A percentile compares a stretch with the other conserved stretches of the same genome.
Conservation (phyloP, 2,888 invertebrate genomes). For the Adela reaumurella region DNA sequence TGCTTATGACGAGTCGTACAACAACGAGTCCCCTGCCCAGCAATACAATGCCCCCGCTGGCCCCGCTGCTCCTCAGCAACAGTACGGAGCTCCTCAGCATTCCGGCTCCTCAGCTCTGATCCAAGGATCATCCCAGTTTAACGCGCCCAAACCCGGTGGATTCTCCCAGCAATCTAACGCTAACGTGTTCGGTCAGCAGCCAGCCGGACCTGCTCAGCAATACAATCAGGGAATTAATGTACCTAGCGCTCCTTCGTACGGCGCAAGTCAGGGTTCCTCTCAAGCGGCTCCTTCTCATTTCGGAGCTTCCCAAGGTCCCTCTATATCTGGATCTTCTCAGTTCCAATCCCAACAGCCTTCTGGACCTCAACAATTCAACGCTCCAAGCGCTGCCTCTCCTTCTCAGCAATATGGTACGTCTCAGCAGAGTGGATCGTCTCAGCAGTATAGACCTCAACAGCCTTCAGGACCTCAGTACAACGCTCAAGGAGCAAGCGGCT, state of each 20-base stretch:
- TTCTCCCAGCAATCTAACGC: not conserved
- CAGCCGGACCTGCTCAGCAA: conserved; percentile 17
- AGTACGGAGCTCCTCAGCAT: not conserved
- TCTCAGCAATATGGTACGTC: not conserved
- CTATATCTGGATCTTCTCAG: conserved; percentile 12
- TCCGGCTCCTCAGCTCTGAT: too few species aligned
- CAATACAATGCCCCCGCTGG: conserved; percentile 4
- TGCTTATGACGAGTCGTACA: conserved; percentile 35
- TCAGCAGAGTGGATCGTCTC: not conserved
- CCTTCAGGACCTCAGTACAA: not conserved
- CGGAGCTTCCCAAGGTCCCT: too few species aligned
- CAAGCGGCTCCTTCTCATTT: too few species aligned
- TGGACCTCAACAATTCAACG: conserved; percentile 6
- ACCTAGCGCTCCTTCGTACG: not conserved
- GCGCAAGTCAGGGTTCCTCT: conserved; percentile 1
- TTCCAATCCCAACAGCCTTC: conserved; percentile 2
- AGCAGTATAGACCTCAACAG: not conserved
- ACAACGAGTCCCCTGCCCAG: conserved; percentile 10
- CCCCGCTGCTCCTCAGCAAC: not conserved
- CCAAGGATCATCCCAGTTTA: not conserved
- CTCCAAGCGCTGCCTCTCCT: conserved; percentile 4
- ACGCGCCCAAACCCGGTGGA: too few species aligned
- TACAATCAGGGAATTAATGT: conserved; percentile 16
- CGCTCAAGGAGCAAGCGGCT: not conserved
- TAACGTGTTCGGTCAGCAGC: conserved; percentile 6